Evolutionary conservation across 2,888 invertebrate genomes (phyloP).

Genomic region (Nemurella pictetii): DNA sequence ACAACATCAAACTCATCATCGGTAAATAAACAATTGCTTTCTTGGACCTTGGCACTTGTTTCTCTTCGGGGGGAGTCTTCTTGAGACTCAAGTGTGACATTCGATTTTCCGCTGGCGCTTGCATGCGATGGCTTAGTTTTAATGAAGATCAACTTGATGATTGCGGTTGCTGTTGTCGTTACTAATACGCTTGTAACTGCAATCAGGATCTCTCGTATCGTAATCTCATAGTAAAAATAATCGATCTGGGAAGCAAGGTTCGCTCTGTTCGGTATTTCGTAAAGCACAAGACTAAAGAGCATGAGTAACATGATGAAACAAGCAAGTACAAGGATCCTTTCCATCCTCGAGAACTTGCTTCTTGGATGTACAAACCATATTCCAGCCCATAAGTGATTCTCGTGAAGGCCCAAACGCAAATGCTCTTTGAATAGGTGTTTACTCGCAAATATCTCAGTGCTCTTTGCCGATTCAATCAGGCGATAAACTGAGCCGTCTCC

Average conservation of each 20-base stretch:
- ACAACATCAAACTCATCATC: not conserved
- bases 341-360: slow-evolving; percentile 18
- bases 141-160: not conserved
- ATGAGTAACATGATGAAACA: not conserved
- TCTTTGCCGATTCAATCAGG: not conserved
- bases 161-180: not conserved
- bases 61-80: not conserved
- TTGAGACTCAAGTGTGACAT: not conserved
- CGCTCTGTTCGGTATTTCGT: not conserved
- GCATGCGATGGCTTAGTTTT: not conserved
- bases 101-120: not conserved
- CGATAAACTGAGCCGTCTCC: not conserved
- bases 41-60: not conserved
- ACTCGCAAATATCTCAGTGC: not conserved
- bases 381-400: slow-evolving; percentile 31
- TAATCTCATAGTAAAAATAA: not conserved
- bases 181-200: not conserved
- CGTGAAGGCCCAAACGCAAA: slow-evolving; percentile 4
- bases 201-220: not conserved
- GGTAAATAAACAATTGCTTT: not conserved
- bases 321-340: slow-evolving; percentile 2
- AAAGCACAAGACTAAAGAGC: not conserved
- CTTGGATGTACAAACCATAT: slow-evolving; percentile 28
- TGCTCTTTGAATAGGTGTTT: slow-evolving; percentile 8
- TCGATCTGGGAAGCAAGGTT: not conserved